Percentiles rank a stretch among this genome's conserved stretches.
Conservation (phyloP, 2,888 invertebrate genomes). For the Steinernema scapterisci region DNA sequence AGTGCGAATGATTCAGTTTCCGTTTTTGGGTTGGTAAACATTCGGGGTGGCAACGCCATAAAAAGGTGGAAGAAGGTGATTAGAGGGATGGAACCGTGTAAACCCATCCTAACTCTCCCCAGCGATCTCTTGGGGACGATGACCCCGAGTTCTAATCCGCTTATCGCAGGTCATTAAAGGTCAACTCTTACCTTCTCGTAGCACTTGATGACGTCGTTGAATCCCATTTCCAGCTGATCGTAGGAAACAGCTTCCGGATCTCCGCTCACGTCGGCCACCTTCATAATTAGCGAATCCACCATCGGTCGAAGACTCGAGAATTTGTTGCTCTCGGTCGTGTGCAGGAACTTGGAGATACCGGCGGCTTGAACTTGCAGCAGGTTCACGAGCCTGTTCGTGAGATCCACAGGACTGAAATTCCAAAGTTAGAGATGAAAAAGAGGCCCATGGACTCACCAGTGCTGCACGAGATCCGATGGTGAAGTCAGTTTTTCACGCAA, state of each 20-base stretch:
- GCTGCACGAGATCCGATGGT: conserved; percentile 26
- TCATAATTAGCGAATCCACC: conserved; percentile 44
- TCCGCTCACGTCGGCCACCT: conserved; percentile 44
- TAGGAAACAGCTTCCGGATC: conserved; percentile 34
- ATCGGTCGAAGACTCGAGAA: conserved; percentile 37
- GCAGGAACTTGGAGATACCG: conserved; percentile 50
- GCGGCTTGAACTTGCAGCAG: conserved; percentile 56
- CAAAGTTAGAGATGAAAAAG: neutral
- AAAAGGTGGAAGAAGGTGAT: no score
- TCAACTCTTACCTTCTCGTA: conserved; percentile 36
- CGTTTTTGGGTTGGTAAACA: neutral
- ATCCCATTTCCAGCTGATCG: conserved; percentile 40
- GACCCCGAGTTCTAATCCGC: no score
- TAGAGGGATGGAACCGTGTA: no score
- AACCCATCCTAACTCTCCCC: no score
- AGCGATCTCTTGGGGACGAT: no score
- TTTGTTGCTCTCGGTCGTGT: conserved; percentile 36
- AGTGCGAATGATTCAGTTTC: conserved; percentile 18
- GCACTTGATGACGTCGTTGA: conserved; percentile 45
- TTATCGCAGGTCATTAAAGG: no score
- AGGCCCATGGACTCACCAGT: neutral
- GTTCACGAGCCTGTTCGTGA: conserved; percentile 50
- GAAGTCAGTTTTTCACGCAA: conserved; percentile 46
- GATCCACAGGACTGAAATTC: conserved; percentile 44
- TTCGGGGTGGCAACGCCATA: no score